phyloP scores from a whole-genome alignment of 92 coral and sea anemone genomes.

The Bergia puertoricense region DNA sequence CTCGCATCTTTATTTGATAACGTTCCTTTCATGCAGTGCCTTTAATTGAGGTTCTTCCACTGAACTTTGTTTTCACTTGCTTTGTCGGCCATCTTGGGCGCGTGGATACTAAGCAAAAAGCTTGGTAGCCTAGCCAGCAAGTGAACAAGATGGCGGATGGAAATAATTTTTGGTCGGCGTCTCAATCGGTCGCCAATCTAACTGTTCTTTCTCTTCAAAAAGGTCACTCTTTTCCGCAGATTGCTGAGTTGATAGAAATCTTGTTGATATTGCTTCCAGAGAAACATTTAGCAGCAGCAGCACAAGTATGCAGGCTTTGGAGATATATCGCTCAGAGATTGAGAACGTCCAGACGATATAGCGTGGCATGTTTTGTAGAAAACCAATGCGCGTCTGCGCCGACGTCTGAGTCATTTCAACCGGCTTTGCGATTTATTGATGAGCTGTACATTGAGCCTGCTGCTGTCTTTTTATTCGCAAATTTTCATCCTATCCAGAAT shows the following conservation, averaged over 20 bases:
- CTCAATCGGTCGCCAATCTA: too few relatives aligned
- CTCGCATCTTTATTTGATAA: constrained; percentile 53
- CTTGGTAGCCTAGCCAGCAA: constrained; percentile 6
- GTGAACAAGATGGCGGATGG: constrained; percentile 11
- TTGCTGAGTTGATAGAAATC: background rate
- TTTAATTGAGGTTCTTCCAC: background rate
- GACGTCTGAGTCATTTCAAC: constrained; percentile 31
- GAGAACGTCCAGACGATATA: constrained; percentile 60
- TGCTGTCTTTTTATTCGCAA: constrained; percentile 55
- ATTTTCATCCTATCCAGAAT: constrained; percentile 39
- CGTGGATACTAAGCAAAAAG: constrained; percentile 35
- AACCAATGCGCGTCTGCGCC: background rate
- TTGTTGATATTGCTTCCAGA: constrained; percentile 63
- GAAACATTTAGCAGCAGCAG: constrained; percentile 60
- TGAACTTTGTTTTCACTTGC: background rate
- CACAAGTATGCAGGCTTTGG: constrained; percentile 76
- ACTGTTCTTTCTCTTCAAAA: background rate
- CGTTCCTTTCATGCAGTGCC: background rate
- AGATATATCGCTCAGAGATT: constrained; percentile 59
- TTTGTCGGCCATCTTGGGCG: constrained; percentile 56
- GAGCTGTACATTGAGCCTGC: constrained; percentile 44
- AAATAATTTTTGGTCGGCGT: too few relatives aligned
- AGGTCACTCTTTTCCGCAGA: background rate
- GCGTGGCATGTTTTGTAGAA: constrained; percentile 36
- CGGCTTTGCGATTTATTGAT: background rate